Conservation (phyloP, 1,140 invertebrate species). For the Dermatophagoides farinae region DNA sequence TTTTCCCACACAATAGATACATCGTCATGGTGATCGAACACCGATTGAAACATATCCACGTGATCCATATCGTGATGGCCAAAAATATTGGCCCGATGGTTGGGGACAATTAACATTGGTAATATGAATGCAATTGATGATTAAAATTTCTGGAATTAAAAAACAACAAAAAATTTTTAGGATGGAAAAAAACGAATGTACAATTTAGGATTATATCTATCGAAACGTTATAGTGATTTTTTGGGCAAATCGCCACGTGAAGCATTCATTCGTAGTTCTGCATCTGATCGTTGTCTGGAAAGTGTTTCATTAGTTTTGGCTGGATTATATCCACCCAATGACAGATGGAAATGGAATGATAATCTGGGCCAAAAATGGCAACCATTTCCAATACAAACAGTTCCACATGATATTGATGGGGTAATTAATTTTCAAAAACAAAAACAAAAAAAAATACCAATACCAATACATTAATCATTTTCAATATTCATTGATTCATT, state of each 20-base stretch:
- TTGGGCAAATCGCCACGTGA: neutral
- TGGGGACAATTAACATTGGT: slow-evolving; percentile 54
- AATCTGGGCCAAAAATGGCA: slow-evolving; percentile 11
- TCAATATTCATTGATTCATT: neutral
- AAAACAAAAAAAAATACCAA: too few species aligned
- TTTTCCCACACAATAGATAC: neutral
- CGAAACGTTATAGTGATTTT: slow-evolving; percentile 9
- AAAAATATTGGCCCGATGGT: slow-evolving; percentile 41
- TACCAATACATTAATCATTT: neutral
- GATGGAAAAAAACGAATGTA: slow-evolving; percentile 15
- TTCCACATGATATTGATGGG: slow-evolving; percentile 4
- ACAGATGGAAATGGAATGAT: slow-evolving; percentile 13
- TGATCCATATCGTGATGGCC: slow-evolving; percentile 39
- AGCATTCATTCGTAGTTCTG: slow-evolving; percentile 12
- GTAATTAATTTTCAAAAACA: neutral
- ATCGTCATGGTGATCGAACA: slow-evolving; percentile 42
- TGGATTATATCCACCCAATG: slow-evolving; percentile 12
- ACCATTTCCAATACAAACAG: slow-evolving; percentile 14
- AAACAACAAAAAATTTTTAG: slow-evolving; percentile 4
- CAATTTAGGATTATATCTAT: slow-evolving; percentile 11
- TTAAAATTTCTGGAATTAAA: neutral
- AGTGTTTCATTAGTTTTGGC: slow-evolving; percentile 6
- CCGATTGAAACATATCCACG: slow-evolving; percentile 41
- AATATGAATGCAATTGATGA: neutral
- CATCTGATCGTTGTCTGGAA: slow-evolving; percentile 11